phyloP scores from a whole-genome alignment of 2,797 vertebrate genomes.

The Apogon talboti region DNA sequence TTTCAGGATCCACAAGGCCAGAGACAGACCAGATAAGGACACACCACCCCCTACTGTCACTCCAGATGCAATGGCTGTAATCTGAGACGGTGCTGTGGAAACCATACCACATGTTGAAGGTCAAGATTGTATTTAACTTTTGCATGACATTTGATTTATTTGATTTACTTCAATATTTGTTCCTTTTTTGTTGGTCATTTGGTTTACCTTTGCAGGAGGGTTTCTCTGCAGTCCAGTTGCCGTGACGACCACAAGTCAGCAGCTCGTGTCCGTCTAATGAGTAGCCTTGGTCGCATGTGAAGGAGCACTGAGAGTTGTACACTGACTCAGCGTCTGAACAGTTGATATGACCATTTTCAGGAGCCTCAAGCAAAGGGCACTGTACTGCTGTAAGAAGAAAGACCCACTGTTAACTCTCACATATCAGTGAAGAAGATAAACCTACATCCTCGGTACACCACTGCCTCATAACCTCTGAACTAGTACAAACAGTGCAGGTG shows the following conservation, averaged over 20 bases:
- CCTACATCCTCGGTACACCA: background rate
- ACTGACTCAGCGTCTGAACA: constrained; percentile 71
- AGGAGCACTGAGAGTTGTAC: constrained; percentile 79
- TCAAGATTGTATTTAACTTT: background rate
- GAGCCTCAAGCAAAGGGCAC: constrained; percentile 67
- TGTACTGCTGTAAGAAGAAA: constrained; percentile 62
- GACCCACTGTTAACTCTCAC: background rate
- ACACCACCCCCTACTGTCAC: constrained; percentile 56
- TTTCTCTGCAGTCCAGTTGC: constrained; percentile 79
- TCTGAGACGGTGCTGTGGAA: constrained; percentile 36
- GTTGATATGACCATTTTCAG: constrained; percentile 66
- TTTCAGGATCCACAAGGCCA: constrained; percentile 73
- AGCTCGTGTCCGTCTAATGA: constrained; percentile 59
- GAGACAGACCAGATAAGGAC: constrained; percentile 44
- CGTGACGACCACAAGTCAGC: constrained; percentile 74
- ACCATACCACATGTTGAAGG: constrained; percentile 9
- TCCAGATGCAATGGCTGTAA: constrained; percentile 14
- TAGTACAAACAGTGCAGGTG: background rate
- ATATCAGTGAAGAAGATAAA: rapidly evolving
- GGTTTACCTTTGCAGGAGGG: constrained; percentile 81
- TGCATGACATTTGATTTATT: background rate
- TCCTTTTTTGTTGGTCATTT: background rate
- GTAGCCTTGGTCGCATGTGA: constrained; percentile 78
- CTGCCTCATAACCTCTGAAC: background rate
- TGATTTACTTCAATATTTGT: background rate